phyloP scores from a whole-genome alignment of 2,888 invertebrate species.

The Eupsilia transversa region DNA sequence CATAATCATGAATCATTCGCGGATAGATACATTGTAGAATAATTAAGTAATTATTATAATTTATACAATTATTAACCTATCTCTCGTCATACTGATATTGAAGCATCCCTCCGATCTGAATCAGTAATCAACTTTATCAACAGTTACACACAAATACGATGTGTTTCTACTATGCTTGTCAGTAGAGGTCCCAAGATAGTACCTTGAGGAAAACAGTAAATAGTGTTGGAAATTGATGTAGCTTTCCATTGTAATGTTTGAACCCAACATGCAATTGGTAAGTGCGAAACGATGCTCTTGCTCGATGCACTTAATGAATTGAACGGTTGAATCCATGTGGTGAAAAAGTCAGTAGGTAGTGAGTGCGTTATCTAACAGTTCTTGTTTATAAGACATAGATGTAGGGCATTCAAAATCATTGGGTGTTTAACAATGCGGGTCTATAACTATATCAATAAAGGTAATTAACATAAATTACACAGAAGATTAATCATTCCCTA shows the following conservation, averaged over 20 bases:
- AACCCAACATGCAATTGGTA: conserved; percentile 27
- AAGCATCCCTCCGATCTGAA: background rate
- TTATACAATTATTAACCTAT: background rate
- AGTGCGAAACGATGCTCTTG: conserved; percentile 47
- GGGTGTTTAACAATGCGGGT: background rate
- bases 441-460: conserved; percentile 13
- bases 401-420: background rate
- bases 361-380: background rate
- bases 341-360: background rate
- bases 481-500: conserved; percentile 34
- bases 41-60: conserved; percentile 5
- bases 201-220: conserved; percentile 8
- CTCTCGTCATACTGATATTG: no score
- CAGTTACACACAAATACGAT: background rate
- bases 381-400: background rate
- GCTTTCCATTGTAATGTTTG: conserved; percentile 34
- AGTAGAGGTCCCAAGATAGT: conserved; percentile 7
- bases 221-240: background rate
- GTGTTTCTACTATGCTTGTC: background rate
- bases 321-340: background rate
- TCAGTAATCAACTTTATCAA: background rate
- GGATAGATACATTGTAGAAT: background rate
- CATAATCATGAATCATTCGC: conserved; percentile 13
- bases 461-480: conserved; percentile 33
- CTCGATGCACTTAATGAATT: conserved; percentile 6